These are phyloP conservation scores for Sakesphorus luctuosus DNA, from an alignment of 2,113 vertebrate genomes.

Conservation along the genomic window DNA sequence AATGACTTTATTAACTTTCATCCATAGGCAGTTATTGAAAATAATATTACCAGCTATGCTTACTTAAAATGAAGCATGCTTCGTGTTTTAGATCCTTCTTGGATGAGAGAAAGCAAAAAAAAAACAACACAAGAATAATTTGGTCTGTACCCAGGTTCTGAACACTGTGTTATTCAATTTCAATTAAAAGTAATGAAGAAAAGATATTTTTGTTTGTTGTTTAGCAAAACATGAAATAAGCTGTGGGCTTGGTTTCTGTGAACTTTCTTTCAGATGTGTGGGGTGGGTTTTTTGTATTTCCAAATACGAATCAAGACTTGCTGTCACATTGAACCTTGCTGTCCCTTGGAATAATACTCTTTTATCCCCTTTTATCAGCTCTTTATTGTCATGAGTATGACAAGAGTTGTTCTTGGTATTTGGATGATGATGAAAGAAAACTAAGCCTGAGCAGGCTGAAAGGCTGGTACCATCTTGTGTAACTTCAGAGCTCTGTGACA, in stretches of 20 bases:
- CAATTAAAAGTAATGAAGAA: not conserved
- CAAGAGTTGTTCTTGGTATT: not conserved
- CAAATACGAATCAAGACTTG: not conserved
- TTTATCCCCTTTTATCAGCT: not conserved
- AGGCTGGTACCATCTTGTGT: not conserved
- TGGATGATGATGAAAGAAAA: not conserved
- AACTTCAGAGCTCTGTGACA: not conserved
- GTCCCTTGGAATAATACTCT: not conserved
- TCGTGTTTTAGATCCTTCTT: not conserved
- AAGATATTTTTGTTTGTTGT: not conserved
- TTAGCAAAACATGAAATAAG: not conserved
- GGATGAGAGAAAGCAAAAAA: not conserved
- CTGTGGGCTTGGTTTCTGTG: not conserved
- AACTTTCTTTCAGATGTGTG: not conserved
- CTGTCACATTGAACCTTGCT: not conserved
- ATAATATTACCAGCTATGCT: slow-evolving; percentile 12
- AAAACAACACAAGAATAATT: not conserved
- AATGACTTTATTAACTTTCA: slow-evolving; percentile 54
- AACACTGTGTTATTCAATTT: not conserved
- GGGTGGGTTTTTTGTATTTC: not conserved
- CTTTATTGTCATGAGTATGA: not conserved
- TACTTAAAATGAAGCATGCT: slow-evolving; percentile 5
- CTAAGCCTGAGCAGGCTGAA: not conserved
- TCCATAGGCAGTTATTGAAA: slow-evolving; percentile 31
- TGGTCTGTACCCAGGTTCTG: not conserved